Conservation (phyloP, 2,113 vertebrate species). For the Protomyctophum bolini region DNA sequence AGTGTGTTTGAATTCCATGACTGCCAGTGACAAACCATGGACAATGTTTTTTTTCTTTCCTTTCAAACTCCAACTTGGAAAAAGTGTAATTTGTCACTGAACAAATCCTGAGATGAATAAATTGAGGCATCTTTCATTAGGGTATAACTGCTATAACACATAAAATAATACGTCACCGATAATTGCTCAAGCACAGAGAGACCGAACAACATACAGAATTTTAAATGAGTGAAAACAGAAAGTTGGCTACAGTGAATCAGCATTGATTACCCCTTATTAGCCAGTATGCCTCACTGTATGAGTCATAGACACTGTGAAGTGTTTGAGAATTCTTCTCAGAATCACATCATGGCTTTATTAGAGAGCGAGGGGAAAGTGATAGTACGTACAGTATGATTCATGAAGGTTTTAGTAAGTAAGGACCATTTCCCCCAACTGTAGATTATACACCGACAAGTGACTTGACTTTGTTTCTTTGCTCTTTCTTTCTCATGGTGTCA, state of each 20-base stretch:
- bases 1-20: no score
- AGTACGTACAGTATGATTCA: background rate
- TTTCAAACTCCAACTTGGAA: background rate
- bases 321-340: conserved; percentile 20
- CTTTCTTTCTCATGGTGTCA: no score
- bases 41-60: background rate
- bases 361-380: conserved; percentile 33
- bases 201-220: conserved; percentile 10
- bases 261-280: conserved; percentile 25
- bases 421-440: no score
- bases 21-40: background rate
- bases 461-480: no score
- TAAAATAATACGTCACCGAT: background rate
- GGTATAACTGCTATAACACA: background rate
- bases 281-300: conserved; percentile 31
- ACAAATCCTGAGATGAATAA: background rate
- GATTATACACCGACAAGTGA: no score
- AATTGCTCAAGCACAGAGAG: background rate
- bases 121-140: background rate
- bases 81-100: background rate
- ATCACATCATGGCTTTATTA: conserved; percentile 26
- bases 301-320: conserved; percentile 5
- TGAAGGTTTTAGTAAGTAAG: no score
- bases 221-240: conserved; percentile 19
- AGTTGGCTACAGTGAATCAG: conserved; percentile 36